Conservation (phyloP, 2,888 invertebrate genomes). For the Didymodactylos carnosus region DNA sequence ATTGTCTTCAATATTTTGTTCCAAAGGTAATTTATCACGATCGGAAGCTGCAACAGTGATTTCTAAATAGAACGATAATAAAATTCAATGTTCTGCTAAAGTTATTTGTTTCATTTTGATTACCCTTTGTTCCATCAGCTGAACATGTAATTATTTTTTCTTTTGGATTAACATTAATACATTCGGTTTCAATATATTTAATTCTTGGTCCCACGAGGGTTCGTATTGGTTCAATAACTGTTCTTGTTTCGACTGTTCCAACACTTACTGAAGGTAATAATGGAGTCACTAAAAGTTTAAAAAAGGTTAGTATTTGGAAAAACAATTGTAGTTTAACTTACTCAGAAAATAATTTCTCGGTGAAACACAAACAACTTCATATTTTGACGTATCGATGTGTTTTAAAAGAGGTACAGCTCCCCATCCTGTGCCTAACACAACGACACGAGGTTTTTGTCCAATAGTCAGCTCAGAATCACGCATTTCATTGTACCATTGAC, state of each 20-base stretch:
- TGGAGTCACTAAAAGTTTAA: slow-evolving; percentile 36
- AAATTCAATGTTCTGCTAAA: too few relatives aligned
- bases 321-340: too few relatives aligned
- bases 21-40: too few relatives aligned
- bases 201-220: not conserved
- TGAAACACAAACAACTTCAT: not conserved
- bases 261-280: slow-evolving; percentile 35
- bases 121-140: not conserved
- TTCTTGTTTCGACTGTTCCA: slow-evolving; percentile 32
- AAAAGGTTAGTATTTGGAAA: too few relatives aligned
- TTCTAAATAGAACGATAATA: too few relatives aligned
- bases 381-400: not conserved
- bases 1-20: too few relatives aligned
- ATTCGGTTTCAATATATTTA: not conserved
- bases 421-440: not conserved
- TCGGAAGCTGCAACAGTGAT: too few relatives aligned
- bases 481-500: not conserved
- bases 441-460: not conserved
- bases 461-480: not conserved
- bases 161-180: not conserved
- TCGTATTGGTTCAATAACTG: not conserved
- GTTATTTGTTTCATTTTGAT: too few relatives aligned
- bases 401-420: not conserved
- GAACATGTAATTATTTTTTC: not conserved
- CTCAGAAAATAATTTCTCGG: not conserved